These are phyloP conservation scores for Myrmecobius fasciatus DNA, from an alignment of 2,113 vertebrate species.

Conservation along the genomic window DNA sequence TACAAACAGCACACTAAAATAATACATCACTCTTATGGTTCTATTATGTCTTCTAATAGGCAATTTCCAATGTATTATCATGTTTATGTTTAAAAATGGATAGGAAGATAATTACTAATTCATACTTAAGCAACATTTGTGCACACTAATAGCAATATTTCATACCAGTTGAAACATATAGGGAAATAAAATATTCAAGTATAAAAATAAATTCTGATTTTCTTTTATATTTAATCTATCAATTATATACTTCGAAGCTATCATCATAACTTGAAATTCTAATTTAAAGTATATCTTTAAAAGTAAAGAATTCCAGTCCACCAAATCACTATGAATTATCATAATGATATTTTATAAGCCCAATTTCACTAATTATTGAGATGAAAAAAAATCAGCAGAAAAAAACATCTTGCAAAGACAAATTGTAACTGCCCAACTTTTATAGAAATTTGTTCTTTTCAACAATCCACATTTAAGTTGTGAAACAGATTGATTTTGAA, in stretches of 20 bases:
- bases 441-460: slow-evolving; percentile 82
- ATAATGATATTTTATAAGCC: slow-evolving; percentile 9
- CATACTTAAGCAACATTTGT: background rate
- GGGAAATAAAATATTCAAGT: background rate
- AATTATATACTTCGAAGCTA: background rate
- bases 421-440: slow-evolving; percentile 66
- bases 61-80: background rate
- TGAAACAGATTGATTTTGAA: slow-evolving; percentile 90
- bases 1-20: background rate
- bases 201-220: background rate
- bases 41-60: background rate
- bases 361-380: slow-evolving; percentile 50
- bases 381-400: slow-evolving; percentile 40
- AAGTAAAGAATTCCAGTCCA: background rate
- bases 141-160: background rate
- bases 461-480: slow-evolving; percentile 82
- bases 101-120: background rate
- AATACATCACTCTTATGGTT: background rate
- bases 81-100: background rate
- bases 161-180: background rate
- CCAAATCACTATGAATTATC: slow-evolving; percentile 15
- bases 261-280: background rate
- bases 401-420: slow-evolving; percentile 54
- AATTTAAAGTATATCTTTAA: slow-evolving; percentile 13
- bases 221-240: background rate